Conservation (phyloP, 2,113 vertebrate genomes). For the Phoxinus phoxinus region DNA sequence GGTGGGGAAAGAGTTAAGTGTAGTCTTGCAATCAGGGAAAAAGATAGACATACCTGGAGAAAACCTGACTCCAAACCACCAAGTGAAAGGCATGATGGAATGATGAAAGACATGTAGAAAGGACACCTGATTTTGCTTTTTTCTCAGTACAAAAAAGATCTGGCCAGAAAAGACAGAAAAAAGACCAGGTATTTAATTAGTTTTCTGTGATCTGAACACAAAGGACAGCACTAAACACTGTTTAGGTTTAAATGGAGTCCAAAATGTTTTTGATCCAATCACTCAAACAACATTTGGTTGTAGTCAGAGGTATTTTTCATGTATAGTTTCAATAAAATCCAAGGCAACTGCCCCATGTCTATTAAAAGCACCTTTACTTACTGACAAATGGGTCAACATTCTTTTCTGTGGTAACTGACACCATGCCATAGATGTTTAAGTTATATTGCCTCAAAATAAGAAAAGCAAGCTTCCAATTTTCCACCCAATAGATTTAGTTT, state of each 20-base stretch:
- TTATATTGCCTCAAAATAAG: not conserved
- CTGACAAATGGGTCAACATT: not conserved
- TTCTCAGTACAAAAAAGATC: conserved; percentile 97
- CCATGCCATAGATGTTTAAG: not conserved
- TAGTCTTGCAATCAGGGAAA: not conserved
- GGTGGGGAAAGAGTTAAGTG: too few relatives aligned
- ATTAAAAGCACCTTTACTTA: not conserved
- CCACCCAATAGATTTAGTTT: not conserved
- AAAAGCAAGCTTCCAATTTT: not conserved
- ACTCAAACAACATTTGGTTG: not conserved
- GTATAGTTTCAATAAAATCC: not conserved
- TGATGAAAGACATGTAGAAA: conserved; percentile 98
- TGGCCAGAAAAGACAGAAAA: conserved; percentile 67
- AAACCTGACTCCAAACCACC: conserved; percentile 99
- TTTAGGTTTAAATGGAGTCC: not conserved
- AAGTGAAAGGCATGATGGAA: conserved; percentile 97
- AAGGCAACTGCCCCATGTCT: not conserved
- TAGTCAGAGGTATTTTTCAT: not conserved
- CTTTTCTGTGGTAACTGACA: not conserved
- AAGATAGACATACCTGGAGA: conserved; percentile 81
- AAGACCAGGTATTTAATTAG: not conserved
- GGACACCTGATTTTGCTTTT: conserved; percentile 93
- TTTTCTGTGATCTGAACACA: not conserved
- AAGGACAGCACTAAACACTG: not conserved
- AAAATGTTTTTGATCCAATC: not conserved